Conservation (phyloP, 2,888 invertebrate species). For the Heterodera filipjevi region DNA sequence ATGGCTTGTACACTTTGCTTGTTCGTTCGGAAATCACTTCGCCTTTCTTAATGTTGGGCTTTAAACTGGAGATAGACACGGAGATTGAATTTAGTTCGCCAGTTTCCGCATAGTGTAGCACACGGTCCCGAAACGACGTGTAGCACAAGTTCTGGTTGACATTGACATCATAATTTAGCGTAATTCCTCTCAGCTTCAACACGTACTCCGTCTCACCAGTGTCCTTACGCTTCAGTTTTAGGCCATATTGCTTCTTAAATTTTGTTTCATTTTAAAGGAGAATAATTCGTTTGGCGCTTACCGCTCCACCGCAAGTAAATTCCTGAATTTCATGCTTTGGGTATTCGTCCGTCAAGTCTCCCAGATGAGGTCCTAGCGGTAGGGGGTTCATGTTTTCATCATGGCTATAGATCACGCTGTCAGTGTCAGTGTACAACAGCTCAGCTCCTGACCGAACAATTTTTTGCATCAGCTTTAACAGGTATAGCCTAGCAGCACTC, state of each 20-base stretch:
- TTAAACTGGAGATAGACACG: not conserved
- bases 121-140: not conserved
- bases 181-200: not conserved
- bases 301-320: not conserved
- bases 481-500: constrained; percentile 1
- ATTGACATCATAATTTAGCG: not conserved
- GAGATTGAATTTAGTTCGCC: not conserved
- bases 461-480: constrained; percentile 3
- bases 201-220: not conserved
- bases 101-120: not conserved
- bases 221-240: not conserved
- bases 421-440: constrained; percentile 15
- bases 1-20: not conserved
- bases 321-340: constrained; percentile 3
- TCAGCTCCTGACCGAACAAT: constrained; percentile 12
- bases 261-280: not conserved
- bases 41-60: not conserved
- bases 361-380: not conserved
- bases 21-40: not conserved
- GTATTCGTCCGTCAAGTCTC: constrained; percentile 12
- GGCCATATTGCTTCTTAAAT: not conserved
- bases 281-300: too few species aligned
- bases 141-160: not conserved
- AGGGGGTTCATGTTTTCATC: not conserved
- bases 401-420: constrained; percentile 2